Base-by-base conservation (phyloP, 2,888 invertebrate species). In the Sclerodermus sp. region DNA sequence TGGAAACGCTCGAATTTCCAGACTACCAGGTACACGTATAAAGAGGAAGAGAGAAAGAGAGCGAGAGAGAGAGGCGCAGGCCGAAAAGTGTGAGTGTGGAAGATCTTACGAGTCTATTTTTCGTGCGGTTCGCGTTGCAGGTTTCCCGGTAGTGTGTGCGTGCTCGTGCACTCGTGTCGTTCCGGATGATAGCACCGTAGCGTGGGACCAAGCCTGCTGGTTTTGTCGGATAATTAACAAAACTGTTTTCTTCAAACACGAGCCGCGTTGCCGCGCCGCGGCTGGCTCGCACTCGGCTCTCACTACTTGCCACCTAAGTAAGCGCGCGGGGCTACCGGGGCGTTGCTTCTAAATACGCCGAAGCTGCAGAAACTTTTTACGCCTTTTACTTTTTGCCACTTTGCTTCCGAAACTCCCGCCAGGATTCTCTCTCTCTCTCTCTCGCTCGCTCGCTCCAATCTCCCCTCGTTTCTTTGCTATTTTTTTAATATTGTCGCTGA, bases 141-240 rank as follows among this genome's bases (percentile, higher is more conserved):
- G 31, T 4, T 41, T 29, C 37, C 13, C 36, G 45, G 4, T 4
- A 34, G 6, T 2, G 16, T 44, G 45, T 17, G 42, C 9, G 30
- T 29, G 39, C 29, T 39, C 34, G 45, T 44, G 38, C 23, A 29
- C 60, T 44, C 52, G 54, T 64, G 62, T 58, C 60, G 60, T 48
- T 53, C 50, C 45, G 47, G 44, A 60, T 53, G 63, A 61, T 64
- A 63, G 57, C 42, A 51, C 34, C 45, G 37, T 37, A 61, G 58
- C 67, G 68, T 69, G 68, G 61, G 73, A 71, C 44, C 51, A 39
- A 49, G 58, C 66, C 71, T 52, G 65, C 64, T 70, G 71, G 62
- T 74, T 69, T 71, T 67, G 60, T 66, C 67, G 71, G 71, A 73
- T 74, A 74, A 74, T 73, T 73, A 73, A 71, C 67, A 60, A 73